phyloP scores from a whole-genome alignment of 2,113 vertebrate genomes.

The Anser cygnoides region DNA sequence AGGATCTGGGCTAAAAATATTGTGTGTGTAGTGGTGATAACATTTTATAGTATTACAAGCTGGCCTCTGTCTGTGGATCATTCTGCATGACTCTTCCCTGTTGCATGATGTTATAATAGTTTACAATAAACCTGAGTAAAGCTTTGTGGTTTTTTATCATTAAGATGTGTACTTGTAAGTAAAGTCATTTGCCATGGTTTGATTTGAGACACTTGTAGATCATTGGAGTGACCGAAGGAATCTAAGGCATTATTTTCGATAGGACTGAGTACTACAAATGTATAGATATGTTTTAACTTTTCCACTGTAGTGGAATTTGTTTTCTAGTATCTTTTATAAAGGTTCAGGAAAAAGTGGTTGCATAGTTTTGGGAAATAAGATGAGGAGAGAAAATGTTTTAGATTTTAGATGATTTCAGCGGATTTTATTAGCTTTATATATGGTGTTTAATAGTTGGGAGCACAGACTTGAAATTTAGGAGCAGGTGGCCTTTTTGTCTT shows the following conservation, averaged over 20 bases:
- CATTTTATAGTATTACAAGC: background rate
- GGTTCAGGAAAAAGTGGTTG: background rate
- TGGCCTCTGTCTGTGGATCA: background rate
- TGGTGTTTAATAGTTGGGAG: background rate
- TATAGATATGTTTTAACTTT: accelerated
- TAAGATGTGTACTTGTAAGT: background rate
- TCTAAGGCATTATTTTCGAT: background rate
- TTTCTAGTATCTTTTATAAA: background rate
- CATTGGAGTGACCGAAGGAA: background rate
- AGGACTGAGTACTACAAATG: background rate
- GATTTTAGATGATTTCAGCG: background rate
- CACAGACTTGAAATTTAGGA: background rate
- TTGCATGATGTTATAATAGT: background rate
- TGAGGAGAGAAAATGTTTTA: background rate
- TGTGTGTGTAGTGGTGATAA: background rate
- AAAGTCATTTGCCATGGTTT: background rate
- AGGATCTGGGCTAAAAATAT: background rate
- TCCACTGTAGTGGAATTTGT: background rate
- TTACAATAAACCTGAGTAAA: background rate
- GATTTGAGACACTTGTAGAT: background rate
- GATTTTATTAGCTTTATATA: background rate
- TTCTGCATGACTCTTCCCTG: background rate
- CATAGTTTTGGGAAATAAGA: background rate
- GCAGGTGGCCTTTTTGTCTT: background rate
- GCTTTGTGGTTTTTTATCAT: background rate